These are phyloP conservation scores for Acrocephalus arundinaceus DNA, from an alignment of 2,113 vertebrate species.

Conservation along the genomic window DNA sequence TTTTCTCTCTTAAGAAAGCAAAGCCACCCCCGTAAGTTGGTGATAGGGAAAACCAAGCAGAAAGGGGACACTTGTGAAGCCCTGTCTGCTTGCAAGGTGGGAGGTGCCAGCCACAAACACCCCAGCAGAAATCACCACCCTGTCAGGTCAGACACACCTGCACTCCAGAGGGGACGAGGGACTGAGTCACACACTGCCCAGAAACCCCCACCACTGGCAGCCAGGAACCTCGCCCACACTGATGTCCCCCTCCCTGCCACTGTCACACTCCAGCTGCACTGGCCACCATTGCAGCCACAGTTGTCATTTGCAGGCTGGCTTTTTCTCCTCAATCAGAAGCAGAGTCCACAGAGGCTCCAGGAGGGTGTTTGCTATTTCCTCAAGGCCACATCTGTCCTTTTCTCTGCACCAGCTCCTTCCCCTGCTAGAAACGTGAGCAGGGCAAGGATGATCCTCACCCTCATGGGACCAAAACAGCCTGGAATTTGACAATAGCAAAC, in stretches of 20 bases:
- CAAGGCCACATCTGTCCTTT: not conserved
- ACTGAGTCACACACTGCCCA: not conserved
- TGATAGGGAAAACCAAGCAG: not conserved
- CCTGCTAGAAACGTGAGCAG: not conserved
- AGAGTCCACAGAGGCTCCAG: not conserved
- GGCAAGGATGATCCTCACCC: not conserved
- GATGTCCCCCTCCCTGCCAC: rapidly evolving
- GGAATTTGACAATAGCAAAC: not conserved
- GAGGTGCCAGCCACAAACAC: not conserved
- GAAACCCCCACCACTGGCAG: not conserved
- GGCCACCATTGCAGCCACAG: not conserved
- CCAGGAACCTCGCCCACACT: rapidly evolving
- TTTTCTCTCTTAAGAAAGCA: not conserved
- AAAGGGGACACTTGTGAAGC: rapidly evolving
- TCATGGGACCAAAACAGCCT: not conserved
- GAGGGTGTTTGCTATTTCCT: not conserved
- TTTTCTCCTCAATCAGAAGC: not conserved
- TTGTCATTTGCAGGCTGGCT: not conserved
- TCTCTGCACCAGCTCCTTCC: not conserved
- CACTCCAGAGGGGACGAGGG: rapidly evolving
- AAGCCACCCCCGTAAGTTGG: not conserved
- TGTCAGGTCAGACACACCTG: not conserved
- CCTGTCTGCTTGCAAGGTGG: not conserved
- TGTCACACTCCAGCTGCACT: not conserved
- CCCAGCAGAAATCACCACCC: not conserved